Percentiles rank a stretch among this genome's conserved stretches.
phyloP scores from a whole-genome alignment of 2,888 invertebrate species.

The Tenthredo mesomela region DNA sequence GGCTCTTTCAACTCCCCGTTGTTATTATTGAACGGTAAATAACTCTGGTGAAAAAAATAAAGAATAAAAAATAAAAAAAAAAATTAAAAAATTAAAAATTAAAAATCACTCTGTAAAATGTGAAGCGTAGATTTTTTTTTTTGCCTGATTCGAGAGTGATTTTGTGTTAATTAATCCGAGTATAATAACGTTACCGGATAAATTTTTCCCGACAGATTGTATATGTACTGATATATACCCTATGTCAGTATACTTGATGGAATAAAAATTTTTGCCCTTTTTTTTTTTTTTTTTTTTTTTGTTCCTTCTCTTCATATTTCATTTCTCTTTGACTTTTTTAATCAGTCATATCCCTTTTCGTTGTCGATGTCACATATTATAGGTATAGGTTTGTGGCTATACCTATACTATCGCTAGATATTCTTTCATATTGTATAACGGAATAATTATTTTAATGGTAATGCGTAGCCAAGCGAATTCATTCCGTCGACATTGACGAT shows the following conservation, averaged over 20 bases:
- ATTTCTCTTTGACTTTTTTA: not conserved
- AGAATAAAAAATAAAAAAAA: not conserved
- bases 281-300: not conserved
- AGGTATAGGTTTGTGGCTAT: too few species aligned
- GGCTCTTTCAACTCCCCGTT: not conserved
- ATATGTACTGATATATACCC: too few species aligned
- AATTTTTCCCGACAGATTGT: too few species aligned
- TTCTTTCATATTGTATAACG: too few species aligned
- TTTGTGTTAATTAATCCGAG: not conserved
- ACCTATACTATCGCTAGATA: too few species aligned
- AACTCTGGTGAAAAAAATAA: not conserved
- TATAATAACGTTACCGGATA: not conserved
- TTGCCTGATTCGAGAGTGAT: not conserved
- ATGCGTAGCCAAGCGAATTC: too few species aligned
- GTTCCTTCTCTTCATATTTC: not conserved
- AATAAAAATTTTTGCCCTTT: not conserved
- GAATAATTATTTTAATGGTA: not conserved
- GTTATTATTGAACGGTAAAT: conserved; percentile 8
- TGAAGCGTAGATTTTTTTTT: not conserved
- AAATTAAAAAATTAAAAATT: not conserved
- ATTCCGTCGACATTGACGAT: not conserved
- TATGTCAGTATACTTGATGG: not conserved
- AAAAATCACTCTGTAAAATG: not conserved
- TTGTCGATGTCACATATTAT: too few species aligned
- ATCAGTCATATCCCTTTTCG: not conserved